These are phyloP conservation scores for Heliconius hortense DNA, from an alignment of 2,888 invertebrate genomes.

Conservation along the genomic window DNA sequence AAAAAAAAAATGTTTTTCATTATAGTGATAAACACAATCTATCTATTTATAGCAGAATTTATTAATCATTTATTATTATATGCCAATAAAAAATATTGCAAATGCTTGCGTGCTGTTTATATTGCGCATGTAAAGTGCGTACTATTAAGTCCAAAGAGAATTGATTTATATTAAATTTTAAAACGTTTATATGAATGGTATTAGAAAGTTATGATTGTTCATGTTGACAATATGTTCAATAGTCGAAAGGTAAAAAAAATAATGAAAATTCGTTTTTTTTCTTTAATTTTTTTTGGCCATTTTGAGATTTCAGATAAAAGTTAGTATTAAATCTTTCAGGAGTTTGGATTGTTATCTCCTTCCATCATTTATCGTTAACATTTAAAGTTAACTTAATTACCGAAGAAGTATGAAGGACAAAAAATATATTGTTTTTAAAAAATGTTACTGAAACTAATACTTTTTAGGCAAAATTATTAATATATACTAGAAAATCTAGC, in stretches of 20 bases:
- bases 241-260: neutral
- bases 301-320: neutral
- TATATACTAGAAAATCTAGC: too few species aligned
- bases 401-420: neutral
- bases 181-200: constrained; percentile 28
- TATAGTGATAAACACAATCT: too few species aligned
- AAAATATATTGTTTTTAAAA: neutral
- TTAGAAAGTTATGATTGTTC: constrained; percentile 23
- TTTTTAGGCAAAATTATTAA: too few species aligned
- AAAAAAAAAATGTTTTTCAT: neutral
- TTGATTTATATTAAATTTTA: constrained; percentile 34
- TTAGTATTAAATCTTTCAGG: neutral
- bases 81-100: constrained; percentile 7
- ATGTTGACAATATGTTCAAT: neutral
- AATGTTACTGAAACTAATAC: too few species aligned
- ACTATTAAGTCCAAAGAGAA: constrained; percentile 37
- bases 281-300: neutral
- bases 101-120: constrained; percentile 36
- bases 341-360: neutral
- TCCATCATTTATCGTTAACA: neutral
- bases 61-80: neutral
- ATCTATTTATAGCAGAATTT: neutral
- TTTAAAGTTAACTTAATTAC: neutral
- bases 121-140: constrained; percentile 42
- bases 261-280: neutral